phyloP scores from a whole-genome alignment of 2,888 invertebrate species.

The Ditula angustiorana region DNA sequence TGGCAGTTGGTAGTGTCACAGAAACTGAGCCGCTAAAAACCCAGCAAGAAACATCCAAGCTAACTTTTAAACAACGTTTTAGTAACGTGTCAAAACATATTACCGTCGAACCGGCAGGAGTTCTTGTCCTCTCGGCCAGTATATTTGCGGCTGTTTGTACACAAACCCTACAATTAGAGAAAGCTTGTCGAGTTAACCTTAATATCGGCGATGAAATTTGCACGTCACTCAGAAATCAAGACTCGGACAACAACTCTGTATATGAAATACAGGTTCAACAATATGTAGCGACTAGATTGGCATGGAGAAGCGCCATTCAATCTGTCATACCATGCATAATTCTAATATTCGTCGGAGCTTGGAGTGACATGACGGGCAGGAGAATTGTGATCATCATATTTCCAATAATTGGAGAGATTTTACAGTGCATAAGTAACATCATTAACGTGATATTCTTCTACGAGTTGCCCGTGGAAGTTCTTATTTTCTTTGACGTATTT shows the following conservation, averaged over 20 bases:
- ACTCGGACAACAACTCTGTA: slow-evolving; percentile 77
- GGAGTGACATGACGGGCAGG: slow-evolving; percentile 86
- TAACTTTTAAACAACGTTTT: slow-evolving; percentile 36
- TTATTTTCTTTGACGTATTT: slow-evolving; percentile 88
- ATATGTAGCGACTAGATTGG: slow-evolving; percentile 88
- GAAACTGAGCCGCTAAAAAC: slow-evolving; percentile 11
- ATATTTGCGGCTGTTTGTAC: slow-evolving; percentile 87
- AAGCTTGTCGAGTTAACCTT: slow-evolving; percentile 91
- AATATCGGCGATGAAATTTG: slow-evolving; percentile 88
- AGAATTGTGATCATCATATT: slow-evolving; percentile 90
- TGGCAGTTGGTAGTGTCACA: not conserved
- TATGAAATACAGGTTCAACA: slow-evolving; percentile 86
- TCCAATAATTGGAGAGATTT: slow-evolving; percentile 89
- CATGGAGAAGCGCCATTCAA: slow-evolving; percentile 91
- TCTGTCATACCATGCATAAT: slow-evolving; percentile 89
- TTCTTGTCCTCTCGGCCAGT: slow-evolving; percentile 49
- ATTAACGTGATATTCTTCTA: slow-evolving; percentile 89
- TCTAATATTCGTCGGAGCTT: slow-evolving; percentile 90
- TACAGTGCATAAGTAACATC: slow-evolving; percentile 88
- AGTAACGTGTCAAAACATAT: slow-evolving; percentile 42
- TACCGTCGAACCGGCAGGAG: slow-evolving; percentile 53
- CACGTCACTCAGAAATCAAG: slow-evolving; percentile 87
- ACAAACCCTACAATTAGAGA: slow-evolving; percentile 91
- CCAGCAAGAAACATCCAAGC: slow-evolving; percentile 46
- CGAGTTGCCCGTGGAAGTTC: slow-evolving; percentile 89